Conservation (phyloP, 35 echinoderm and acorn worm genomes). For the Anneissia japonica region DNA sequence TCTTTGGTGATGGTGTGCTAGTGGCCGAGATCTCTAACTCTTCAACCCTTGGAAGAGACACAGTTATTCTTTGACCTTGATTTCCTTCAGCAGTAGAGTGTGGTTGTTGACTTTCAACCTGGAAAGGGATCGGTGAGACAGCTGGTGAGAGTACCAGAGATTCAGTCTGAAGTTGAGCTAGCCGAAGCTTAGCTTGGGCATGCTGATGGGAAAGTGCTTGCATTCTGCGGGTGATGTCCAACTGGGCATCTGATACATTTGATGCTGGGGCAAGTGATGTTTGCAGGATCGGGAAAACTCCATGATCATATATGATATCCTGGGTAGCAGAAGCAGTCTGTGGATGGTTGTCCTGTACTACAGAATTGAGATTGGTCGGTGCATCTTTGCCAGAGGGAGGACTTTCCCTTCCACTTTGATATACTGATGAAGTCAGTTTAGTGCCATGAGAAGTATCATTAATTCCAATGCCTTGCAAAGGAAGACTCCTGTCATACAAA, state of each 20-base stretch:
- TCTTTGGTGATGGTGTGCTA: conserved; percentile 13
- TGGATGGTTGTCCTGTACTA: no score
- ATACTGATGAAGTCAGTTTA: no score
- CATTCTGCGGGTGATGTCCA: background rate
- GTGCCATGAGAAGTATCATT: no score
- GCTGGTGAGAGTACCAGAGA: background rate
- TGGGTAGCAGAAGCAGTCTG: background rate
- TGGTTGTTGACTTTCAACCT: background rate
- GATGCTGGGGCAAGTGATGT: background rate
- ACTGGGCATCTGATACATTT: background rate
- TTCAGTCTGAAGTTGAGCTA: background rate
- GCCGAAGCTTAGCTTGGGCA: background rate
- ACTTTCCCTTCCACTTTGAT: no score
- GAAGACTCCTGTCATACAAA: background rate
- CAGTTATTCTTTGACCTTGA: background rate
- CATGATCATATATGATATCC: background rate
- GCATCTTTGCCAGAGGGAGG: no score
- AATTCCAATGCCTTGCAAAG: background rate
- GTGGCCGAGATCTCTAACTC: conserved; percentile 1
- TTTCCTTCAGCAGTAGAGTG: background rate
- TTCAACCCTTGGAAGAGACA: conserved; percentile 12
- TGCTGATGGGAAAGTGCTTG: background rate
- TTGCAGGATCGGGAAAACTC: background rate
- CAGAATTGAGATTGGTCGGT: no score
- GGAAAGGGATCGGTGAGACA: conserved; percentile 1